These are phyloP conservation scores for Geothlypis trichas DNA, from an alignment of 2,113 vertebrate genomes.

Conservation along the genomic window DNA sequence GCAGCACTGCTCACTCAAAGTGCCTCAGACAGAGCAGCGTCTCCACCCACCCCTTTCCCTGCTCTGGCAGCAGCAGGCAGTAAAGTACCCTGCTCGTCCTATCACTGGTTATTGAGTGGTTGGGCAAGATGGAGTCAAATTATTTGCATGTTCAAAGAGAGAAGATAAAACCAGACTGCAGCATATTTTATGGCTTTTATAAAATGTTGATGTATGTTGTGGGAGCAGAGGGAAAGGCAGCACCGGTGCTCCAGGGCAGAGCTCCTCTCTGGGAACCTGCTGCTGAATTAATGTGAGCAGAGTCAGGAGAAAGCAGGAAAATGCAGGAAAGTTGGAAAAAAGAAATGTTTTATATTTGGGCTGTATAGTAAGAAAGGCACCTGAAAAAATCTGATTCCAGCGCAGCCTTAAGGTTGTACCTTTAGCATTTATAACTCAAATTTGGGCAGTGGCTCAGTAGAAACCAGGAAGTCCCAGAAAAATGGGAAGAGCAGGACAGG, in stretches of 20 bases:
- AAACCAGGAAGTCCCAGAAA: not conserved
- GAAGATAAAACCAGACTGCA: not conserved
- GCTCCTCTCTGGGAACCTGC: not conserved
- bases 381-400: not conserved
- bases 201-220: not conserved
- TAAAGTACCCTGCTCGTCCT: not conserved
- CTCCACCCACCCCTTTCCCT: not conserved
- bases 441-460: not conserved
- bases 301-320: not conserved
- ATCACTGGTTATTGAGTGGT: not conserved
- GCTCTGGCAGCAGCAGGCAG: not conserved
- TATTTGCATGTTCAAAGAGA: slow-evolving; percentile 10
- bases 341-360: not conserved
- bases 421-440: not conserved
- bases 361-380: not conserved
- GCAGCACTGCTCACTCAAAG: not conserved
- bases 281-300: not conserved
- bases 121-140: not conserved
- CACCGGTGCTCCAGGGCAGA: not conserved
- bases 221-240: not conserved
- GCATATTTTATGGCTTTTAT: not conserved
- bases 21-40: not conserved
- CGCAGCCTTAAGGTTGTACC: not conserved
- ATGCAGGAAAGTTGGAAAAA: not conserved
- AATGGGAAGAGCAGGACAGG: not conserved